phyloP scores from a whole-genome alignment of 1,140 invertebrate genomes.

The Zaprionus capensis region DNA sequence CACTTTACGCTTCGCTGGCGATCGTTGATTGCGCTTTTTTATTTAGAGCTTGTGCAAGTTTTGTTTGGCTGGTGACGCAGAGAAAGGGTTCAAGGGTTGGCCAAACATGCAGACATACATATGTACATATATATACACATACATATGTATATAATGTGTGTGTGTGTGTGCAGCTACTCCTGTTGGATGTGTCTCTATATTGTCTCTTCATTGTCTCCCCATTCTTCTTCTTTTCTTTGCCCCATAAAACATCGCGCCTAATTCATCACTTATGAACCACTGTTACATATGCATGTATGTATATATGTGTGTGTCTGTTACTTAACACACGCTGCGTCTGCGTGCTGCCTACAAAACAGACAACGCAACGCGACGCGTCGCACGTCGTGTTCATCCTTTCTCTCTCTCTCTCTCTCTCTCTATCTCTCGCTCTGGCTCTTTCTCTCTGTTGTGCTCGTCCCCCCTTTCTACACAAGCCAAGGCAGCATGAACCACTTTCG shows the following conservation, averaged over 20 bases:
- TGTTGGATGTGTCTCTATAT: no score
- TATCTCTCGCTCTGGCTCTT: background rate
- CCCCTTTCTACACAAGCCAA: constrained; percentile 5
- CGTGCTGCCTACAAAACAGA: constrained; percentile 67
- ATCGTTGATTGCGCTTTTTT: constrained; percentile 30
- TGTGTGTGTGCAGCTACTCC: background rate
- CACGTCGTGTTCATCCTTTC: constrained; percentile 8
- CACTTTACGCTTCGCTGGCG: constrained; percentile 56
- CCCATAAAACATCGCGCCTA: constrained; percentile 29
- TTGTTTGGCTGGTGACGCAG: background rate
- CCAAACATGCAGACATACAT: background rate
- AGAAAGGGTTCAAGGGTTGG: constrained; percentile 1
- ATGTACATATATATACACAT: no score
- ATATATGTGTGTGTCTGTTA: constrained; percentile 23
- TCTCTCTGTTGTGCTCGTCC: background rate
- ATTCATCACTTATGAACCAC: constrained; percentile 67
- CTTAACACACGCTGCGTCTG: constrained; percentile 74
- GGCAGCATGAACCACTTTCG: constrained; percentile 74
- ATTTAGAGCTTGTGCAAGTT: background rate
- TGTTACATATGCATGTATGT: constrained; percentile 14
- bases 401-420: constrained; percentile 3
- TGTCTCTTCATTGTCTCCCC: background rate
- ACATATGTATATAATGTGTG: background rate
- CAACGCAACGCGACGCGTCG: constrained; percentile 1
- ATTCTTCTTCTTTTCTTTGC: background rate